Conservation (phyloP, 2,113 vertebrate species). For the Felis catus region DNA sequence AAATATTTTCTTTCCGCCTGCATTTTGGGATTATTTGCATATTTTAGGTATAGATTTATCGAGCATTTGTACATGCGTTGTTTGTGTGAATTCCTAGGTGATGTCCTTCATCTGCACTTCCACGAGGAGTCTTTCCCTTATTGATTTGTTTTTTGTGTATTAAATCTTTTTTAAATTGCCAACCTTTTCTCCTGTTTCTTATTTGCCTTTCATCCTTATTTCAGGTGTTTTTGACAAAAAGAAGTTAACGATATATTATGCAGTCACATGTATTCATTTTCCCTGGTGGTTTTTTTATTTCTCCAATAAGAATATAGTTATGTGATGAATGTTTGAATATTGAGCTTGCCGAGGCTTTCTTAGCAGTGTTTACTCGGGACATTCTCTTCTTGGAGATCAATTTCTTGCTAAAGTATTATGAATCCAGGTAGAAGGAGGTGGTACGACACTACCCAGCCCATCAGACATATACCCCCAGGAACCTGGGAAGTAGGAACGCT, state of each 20-base stretch:
- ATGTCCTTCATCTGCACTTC: background rate
- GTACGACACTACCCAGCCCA: background rate
- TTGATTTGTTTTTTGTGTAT: background rate
- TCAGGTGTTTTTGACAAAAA: background rate
- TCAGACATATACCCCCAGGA: background rate
- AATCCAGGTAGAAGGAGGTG: background rate
- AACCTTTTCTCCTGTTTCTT: background rate
- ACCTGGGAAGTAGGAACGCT: background rate
- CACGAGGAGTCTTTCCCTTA: background rate
- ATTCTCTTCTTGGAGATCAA: background rate
- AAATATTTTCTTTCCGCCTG: conserved; percentile 24
- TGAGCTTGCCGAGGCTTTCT: background rate
- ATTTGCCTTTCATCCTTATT: conserved; percentile 29
- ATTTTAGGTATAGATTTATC: background rate
- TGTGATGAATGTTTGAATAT: background rate
- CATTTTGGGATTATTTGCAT: conserved; percentile 41
- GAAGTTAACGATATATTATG: background rate
- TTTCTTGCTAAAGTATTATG: background rate
- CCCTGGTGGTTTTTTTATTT: conserved; percentile 31
- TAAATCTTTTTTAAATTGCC: conserved; percentile 5
- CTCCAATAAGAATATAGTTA: background rate
- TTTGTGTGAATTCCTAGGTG: background rate
- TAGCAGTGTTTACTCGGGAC: background rate
- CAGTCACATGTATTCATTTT: conserved; percentile 15
- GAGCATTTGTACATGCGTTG: background rate